phyloP scores from a whole-genome alignment of 1,140 invertebrate species.

The Dolichoris vasculosae region DNA sequence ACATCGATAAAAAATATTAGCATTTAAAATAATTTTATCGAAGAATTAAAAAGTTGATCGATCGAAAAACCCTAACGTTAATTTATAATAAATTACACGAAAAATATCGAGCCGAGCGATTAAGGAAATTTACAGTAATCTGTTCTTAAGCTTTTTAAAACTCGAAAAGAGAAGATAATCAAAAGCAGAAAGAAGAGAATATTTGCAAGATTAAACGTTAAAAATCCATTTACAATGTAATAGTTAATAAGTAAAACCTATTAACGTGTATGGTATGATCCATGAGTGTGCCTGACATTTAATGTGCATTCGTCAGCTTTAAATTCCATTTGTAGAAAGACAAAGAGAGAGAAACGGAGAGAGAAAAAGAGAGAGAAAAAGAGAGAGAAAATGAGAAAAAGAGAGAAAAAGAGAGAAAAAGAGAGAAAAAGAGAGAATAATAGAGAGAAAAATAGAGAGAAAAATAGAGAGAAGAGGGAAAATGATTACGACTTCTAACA shows the following conservation, averaged over 20 bases:
- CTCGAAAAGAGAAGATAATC: background rate
- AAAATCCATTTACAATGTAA: background rate
- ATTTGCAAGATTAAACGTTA: too few species aligned
- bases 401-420: background rate
- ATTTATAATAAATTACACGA: too few species aligned
- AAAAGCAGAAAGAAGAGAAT: background rate
- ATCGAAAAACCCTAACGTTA: too few species aligned
- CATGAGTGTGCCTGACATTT: background rate
- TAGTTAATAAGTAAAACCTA: background rate
- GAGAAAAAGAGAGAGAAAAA: background rate
- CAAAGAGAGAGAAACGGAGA: background rate
- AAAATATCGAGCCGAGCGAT: too few species aligned
- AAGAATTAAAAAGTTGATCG: too few species aligned
- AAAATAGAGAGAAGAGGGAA: background rate
- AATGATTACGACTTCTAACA: slow-evolving; percentile 9
- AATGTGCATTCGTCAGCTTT: background rate
- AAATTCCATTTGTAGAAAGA: background rate
- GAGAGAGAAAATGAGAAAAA: too few species aligned
- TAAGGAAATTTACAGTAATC: too few species aligned
- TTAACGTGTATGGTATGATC: background rate
- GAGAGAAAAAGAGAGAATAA: background rate
- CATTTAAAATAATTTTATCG: too few species aligned
- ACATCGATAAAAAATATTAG: too few species aligned
- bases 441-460: background rate
- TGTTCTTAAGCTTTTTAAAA: too few species aligned